These are phyloP conservation scores for Synergus gifuensis DNA, from an alignment of 2,888 invertebrate genomes.

Conservation along the genomic window DNA sequence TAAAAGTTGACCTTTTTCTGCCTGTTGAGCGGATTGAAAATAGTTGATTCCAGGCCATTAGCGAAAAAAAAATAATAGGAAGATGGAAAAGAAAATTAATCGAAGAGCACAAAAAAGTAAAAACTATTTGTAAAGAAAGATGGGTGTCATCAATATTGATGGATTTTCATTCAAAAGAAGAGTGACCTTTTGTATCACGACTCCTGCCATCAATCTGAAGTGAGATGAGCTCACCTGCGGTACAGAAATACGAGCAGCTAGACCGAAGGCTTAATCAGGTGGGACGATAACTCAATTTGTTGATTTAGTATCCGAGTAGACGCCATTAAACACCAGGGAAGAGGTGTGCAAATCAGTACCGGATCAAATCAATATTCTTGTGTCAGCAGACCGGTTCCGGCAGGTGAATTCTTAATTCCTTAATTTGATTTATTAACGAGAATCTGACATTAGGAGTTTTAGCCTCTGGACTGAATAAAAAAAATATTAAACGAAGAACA, in stretches of 20 bases:
- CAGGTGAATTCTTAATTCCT: slow-evolving; percentile 13
- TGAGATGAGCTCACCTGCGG: slow-evolving; percentile 20
- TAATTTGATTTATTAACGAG: slow-evolving; percentile 39
- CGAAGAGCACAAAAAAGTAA: neutral
- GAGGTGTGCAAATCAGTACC: slow-evolving; percentile 55
- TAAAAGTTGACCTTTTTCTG: no score
- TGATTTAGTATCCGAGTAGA: slow-evolving; percentile 45
- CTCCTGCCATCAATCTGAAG: neutral
- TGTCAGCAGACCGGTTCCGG: neutral
- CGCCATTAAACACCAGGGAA: slow-evolving; percentile 51
- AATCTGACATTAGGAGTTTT: slow-evolving; percentile 37
- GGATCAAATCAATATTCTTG: slow-evolving; percentile 61
- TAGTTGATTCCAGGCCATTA: no score
- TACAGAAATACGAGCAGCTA: slow-evolving; percentile 43
- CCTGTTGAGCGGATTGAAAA: no score
- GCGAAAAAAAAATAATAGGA: neutral
- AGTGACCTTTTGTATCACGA: neutral
- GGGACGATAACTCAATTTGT: slow-evolving; percentile 54
- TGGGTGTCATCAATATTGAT: neutral
- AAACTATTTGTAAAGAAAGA: neutral
- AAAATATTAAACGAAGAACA: neutral
- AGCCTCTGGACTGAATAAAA: neutral
- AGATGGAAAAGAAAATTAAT: neutral
- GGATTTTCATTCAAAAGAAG: neutral
- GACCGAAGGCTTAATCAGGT: slow-evolving; percentile 53